Conservation (phyloP, 2,113 vertebrate genomes). For the Mustelus asterias region DNA sequence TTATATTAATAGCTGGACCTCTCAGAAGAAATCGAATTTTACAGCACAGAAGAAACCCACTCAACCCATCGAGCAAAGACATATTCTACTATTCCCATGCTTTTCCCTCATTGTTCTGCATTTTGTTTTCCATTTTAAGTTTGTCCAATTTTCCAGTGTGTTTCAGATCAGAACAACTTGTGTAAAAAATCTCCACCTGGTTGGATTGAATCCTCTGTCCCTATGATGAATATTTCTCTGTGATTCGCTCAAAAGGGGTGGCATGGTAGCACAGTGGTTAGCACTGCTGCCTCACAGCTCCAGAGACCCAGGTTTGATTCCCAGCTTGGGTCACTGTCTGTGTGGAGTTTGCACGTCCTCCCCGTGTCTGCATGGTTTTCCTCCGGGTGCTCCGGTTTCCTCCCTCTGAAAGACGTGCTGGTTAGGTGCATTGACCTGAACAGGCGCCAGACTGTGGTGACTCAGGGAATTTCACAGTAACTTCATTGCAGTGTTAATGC, state of each 20-base stretch:
- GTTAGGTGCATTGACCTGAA: too few species aligned
- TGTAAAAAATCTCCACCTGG: background rate
- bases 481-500: too few species aligned
- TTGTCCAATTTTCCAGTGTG: background rate
- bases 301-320: too few species aligned
- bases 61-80: background rate
- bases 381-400: too few species aligned
- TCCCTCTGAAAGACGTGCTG: too few species aligned
- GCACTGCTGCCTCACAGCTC: too few species aligned
- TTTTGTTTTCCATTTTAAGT: background rate
- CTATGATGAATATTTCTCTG: background rate
- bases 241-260: background rate
- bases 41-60: background rate
- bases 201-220: background rate
- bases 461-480: too few species aligned
- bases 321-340: too few species aligned
- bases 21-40: background rate
- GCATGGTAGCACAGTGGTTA: too few species aligned
- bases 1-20: background rate
- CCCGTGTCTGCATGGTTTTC: too few species aligned
- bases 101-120: background rate
- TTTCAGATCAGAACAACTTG: background rate
- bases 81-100: background rate
- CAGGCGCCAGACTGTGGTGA: too few species aligned
- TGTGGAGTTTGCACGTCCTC: too few species aligned